Percentiles rank a stretch among this genome's conserved stretches.
Conservation (phyloP, 2,888 invertebrate species). For the Erebia aethiops region DNA sequence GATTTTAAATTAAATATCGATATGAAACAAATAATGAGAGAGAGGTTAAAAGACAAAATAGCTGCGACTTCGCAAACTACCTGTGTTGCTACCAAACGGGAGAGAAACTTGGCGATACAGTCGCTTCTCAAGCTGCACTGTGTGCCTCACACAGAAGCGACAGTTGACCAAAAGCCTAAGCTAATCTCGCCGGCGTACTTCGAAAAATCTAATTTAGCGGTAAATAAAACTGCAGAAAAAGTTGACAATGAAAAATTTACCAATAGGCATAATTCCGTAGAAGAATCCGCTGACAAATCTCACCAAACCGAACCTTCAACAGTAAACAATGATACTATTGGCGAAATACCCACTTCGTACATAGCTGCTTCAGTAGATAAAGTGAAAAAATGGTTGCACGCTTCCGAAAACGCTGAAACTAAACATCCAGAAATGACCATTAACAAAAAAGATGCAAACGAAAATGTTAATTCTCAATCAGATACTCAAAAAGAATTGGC, state of each 20-base stretch:
- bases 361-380: slow-evolving; percentile 37
- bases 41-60: slow-evolving; percentile 53
- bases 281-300: neutral
- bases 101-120: slow-evolving; percentile 63
- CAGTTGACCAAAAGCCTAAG: slow-evolving; percentile 42
- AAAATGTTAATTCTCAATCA: slow-evolving; percentile 6
- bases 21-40: slow-evolving; percentile 42
- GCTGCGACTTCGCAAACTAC: slow-evolving; percentile 47
- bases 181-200: slow-evolving; percentile 58
- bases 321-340: neutral
- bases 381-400: slow-evolving; percentile 46
- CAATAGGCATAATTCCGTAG: neutral
- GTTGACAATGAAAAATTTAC: slow-evolving; percentile 1
- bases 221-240: slow-evolving; percentile 1
- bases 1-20: slow-evolving; percentile 32
- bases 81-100: slow-evolving; percentile 48
- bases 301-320: neutral
- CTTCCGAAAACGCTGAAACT: slow-evolving; percentile 11
- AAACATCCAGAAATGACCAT: neutral
- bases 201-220: slow-evolving; percentile 31
- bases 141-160: neutral
- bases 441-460: neutral
- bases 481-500: neutral
- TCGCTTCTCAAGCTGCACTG: slow-evolving; percentile 56
- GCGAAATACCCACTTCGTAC: neutral